Evolutionary conservation across 2,888 invertebrate genomes (phyloP).

Genomic region (Tenthredo livida): DNA sequence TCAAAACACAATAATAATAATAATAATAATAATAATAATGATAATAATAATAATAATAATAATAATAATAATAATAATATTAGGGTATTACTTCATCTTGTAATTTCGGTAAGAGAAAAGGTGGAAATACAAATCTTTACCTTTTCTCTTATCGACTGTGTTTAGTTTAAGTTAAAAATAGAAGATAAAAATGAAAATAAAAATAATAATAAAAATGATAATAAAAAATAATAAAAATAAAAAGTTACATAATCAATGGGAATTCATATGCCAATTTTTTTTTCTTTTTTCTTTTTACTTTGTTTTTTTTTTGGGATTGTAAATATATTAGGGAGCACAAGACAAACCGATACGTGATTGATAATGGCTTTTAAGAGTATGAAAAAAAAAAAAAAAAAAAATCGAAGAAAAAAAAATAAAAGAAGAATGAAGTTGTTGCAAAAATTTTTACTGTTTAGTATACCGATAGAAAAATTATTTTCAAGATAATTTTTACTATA

Average conservation of each 20-base stretch:
- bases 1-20: slow-evolving; percentile 21
- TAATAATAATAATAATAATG: slow-evolving; percentile 18
- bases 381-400: neutral
- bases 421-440: neutral
- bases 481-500: neutral
- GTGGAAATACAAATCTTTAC: neutral
- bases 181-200: neutral
- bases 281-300: neutral
- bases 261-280: slow-evolving; percentile 17
- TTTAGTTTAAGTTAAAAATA: slow-evolving; percentile 12
- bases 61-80: slow-evolving; percentile 2
- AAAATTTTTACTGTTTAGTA: neutral
- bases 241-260: too few relatives aligned
- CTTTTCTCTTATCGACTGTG: neutral
- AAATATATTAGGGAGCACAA: slow-evolving; percentile 38
- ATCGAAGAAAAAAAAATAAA: neutral
- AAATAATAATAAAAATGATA: neutral
- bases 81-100: neutral
- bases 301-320: neutral
- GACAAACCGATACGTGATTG: slow-evolving; percentile 19
- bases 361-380: neutral
- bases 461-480: too few relatives aligned
- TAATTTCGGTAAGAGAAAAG: slow-evolving; percentile 14
- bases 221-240: too few relatives aligned
- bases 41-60: neutral